These are phyloP conservation scores for Phocoena phocoena DNA, from an alignment of 2,113 vertebrate genomes.

Conservation along the genomic window DNA sequence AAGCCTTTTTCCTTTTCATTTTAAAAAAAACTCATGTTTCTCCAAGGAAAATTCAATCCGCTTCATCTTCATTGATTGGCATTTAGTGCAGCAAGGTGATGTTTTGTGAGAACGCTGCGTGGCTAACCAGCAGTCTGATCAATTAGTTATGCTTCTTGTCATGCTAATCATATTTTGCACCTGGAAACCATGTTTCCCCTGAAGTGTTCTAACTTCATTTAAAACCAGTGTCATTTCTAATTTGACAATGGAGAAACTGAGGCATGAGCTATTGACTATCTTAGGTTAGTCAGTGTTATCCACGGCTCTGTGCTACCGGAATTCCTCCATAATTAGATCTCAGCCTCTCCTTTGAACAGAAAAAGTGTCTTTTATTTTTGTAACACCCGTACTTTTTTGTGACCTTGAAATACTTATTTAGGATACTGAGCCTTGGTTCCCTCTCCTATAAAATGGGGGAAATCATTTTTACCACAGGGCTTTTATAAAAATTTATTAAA, in stretches of 20 bases:
- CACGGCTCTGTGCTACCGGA: not conserved
- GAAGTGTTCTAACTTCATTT: slow-evolving; percentile 40
- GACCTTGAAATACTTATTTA: not conserved
- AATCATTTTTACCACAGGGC: not conserved
- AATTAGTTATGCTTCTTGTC: slow-evolving; percentile 70
- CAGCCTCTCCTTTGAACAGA: not conserved
- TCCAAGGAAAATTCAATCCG: slow-evolving; percentile 74
- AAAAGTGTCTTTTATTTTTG: not conserved
- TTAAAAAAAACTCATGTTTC: slow-evolving; percentile 65
- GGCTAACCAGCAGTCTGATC: slow-evolving; percentile 66
- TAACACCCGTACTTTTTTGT: not conserved
- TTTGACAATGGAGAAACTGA: slow-evolving; percentile 75
- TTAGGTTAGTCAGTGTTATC: slow-evolving; percentile 19
- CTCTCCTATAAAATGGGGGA: not conserved
- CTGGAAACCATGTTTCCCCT: slow-evolving; percentile 68
- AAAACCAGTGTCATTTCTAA: slow-evolving; percentile 35
- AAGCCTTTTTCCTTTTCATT: slow-evolving; percentile 62
- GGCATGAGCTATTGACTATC: slow-evolving; percentile 64
- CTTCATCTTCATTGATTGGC: slow-evolving; percentile 77
- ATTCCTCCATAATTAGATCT: not conserved
- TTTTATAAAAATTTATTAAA: not conserved
- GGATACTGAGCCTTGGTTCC: not conserved
- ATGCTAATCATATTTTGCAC: slow-evolving; percentile 73
- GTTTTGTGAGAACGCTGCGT: slow-evolving; percentile 67
- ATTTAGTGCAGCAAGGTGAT: slow-evolving; percentile 70